These are phyloP conservation scores for Poeciliopsis occidentalis DNA, from an alignment of 2,113 vertebrate species.

Conservation along the genomic window DNA sequence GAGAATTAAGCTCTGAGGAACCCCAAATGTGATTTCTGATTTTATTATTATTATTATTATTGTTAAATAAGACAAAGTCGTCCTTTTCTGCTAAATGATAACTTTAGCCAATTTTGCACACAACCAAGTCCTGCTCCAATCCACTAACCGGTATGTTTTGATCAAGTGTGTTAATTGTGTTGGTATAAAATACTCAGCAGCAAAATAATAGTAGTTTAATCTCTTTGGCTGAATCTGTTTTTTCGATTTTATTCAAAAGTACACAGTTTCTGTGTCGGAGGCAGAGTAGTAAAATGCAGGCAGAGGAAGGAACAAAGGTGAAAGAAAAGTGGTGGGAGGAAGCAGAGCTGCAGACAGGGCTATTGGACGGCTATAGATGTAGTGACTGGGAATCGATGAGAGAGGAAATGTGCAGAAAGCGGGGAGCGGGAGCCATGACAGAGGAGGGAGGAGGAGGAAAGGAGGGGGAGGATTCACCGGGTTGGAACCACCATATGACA, in stretches of 20 bases:
- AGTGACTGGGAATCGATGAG: slow-evolving; percentile 59
- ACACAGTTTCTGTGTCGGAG: slow-evolving; percentile 13
- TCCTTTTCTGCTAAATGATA: not conserved
- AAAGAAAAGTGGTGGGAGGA: slow-evolving; percentile 40
- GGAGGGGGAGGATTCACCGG: slow-evolving; percentile 32
- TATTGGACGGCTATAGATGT: slow-evolving; percentile 46
- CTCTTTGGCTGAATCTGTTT: slow-evolving; percentile 12
- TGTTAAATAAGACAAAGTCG: no score
- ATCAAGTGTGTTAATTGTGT: not conserved
- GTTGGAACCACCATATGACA: slow-evolving; percentile 68
- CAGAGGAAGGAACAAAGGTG: slow-evolving; percentile 30
- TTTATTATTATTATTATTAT: not conserved
- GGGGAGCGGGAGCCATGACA: slow-evolving; percentile 53
- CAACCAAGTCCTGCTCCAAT: not conserved
- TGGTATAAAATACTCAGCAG: slow-evolving; percentile 16
- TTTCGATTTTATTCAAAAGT: slow-evolving; percentile 16
- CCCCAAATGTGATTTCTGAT: not conserved
- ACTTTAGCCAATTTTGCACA: not conserved
- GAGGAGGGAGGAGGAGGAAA: slow-evolving; percentile 30
- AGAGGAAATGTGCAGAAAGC: slow-evolving; percentile 61
- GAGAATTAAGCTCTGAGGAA: not conserved
- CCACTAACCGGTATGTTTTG: not conserved
- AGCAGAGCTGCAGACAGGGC: slow-evolving; percentile 46
- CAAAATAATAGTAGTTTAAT: slow-evolving; percentile 30
- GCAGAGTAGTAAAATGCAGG: slow-evolving; percentile 26